These are phyloP conservation scores for Gila orcuttii DNA, from an alignment of 2,113 vertebrate genomes.

Conservation along the genomic window DNA sequence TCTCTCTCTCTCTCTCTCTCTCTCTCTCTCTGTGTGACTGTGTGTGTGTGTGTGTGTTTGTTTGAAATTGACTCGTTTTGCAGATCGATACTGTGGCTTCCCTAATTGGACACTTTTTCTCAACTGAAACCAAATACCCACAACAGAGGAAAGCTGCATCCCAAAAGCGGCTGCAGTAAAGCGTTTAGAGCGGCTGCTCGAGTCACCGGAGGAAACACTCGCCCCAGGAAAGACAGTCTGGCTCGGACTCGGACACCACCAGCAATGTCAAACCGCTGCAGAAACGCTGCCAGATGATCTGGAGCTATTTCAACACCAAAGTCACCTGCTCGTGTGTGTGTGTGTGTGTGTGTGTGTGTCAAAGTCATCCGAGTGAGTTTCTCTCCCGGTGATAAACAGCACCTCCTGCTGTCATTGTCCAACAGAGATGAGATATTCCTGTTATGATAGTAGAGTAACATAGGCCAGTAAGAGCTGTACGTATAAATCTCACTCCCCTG, in stretches of 20 bases:
- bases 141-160: conserved; percentile 31
- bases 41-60: neutral
- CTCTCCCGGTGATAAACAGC: neutral
- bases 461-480: too few relatives aligned
- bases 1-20: too few relatives aligned
- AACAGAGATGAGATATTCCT: too few relatives aligned
- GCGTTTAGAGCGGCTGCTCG: neutral
- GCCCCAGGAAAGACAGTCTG: too few relatives aligned
- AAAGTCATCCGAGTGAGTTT: neutral
- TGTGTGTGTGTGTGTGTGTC: neutral
- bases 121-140: conserved; percentile 55
- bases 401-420: too few relatives aligned
- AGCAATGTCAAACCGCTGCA: neutral
- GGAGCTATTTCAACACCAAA: neutral
- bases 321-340: neutral
- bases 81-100: conserved; percentile 58
- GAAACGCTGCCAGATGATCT: neutral
- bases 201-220: too few relatives aligned
- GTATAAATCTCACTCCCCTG: too few relatives aligned
- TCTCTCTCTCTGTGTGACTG: too few relatives aligned
- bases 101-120: conserved; percentile 56
- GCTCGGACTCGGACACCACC: too few relatives aligned
- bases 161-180: neutral
- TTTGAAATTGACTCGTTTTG: conserved; percentile 34
- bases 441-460: too few relatives aligned